Evolutionary conservation across 2,888 invertebrate genomes (phyloP), one percentile per base, ranked within the genome.

Genomic region (Sussaba pulchella): DNA sequence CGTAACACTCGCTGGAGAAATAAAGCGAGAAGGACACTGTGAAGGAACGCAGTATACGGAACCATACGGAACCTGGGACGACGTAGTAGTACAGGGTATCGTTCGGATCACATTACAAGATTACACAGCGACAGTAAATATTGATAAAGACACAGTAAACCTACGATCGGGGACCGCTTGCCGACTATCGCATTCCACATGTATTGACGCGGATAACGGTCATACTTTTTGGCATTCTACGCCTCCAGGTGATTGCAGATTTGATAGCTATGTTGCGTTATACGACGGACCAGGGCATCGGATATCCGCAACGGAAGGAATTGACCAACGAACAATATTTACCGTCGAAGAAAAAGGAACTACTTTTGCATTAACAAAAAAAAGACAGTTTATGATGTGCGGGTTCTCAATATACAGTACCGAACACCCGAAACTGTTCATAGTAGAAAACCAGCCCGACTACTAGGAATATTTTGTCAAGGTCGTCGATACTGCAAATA

Each of bases 391-490:
- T 8, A 17, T 24, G 0, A 12, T 75, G 4, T 83, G 83, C n/a
- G 82, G 83, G 1, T 54, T 78, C 3, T 63, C 50, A 0, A 8
- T 83, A 4, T 47, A 76, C 39, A 70, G 63, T 61, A 84, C 85
- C 0, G 84, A 84, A 74, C 83, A 84, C 19, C 80, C 82, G 0
- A 81, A 81, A 59, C 26, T 83, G 1, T 82, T 84, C 17, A 84
- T 85, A 0, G 21, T 78, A 0, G 78, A 79, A 47, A 31, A 26
- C 24, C 52, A 52, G 10, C 24, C 2, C n/a, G 24, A 5, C n/a
- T 52, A 24, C 24, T 1, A 26, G n/a, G 4, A 5, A 24, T 3
- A 26, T n/a, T 31, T 39, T 26, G 14, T 41, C n/a, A 4, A 17
- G 3, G 10, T 75, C 8, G 10, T 41, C 1, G 54, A 31, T 6